Conservation (phyloP, 1,140 invertebrate genomes). For the Lerema accius region DNA sequence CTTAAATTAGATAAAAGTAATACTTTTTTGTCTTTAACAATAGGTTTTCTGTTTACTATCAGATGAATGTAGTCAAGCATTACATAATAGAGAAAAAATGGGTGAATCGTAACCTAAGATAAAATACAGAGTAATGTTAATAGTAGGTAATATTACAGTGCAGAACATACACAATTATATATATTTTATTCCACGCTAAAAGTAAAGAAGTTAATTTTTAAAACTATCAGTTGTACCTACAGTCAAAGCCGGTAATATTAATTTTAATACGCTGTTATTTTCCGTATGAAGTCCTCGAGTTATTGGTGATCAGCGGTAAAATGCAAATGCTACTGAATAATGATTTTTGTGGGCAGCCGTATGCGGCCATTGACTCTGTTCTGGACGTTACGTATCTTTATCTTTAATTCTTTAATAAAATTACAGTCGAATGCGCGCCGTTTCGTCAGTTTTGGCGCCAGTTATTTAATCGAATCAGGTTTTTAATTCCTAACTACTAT, state of each 20-base stretch:
- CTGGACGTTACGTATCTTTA: constrained; percentile 44
- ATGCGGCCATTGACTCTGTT: constrained; percentile 58
- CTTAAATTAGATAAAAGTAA: no score
- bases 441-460: constrained; percentile 67
- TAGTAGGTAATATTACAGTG: no score
- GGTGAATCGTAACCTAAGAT: no score
- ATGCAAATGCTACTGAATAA: constrained; percentile 68
- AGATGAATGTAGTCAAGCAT: no score
- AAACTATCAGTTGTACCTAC: no score
- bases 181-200: no score
- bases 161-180: no score
- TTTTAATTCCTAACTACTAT: constrained; percentile 31
- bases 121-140: no score
- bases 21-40: background rate
- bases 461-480: constrained; percentile 54
- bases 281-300: constrained; percentile 39
- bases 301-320: constrained; percentile 51
- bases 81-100: no score
- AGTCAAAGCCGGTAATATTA: background rate
- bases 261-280: constrained; percentile 19
- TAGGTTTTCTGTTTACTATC: no score
- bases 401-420: constrained; percentile 30
- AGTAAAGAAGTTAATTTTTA: no score
- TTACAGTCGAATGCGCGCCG: constrained; percentile 40
- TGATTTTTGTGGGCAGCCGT: constrained; percentile 55